These are phyloP conservation scores for Pachypeltis micranthus DNA, from an alignment of 1,140 invertebrate species.

Conservation along the genomic window DNA sequence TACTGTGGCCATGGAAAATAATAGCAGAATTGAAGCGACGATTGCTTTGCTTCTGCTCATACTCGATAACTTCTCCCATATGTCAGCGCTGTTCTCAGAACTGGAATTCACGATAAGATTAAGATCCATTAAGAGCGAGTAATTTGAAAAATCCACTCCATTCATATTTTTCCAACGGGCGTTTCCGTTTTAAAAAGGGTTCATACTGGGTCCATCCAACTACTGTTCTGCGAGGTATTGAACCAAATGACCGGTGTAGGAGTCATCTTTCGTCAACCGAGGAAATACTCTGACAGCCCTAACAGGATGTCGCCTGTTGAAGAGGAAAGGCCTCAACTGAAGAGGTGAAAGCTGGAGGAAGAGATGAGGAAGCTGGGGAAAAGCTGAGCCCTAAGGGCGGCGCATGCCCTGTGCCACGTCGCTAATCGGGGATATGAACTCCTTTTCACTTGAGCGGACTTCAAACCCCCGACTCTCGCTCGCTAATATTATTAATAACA, in stretches of 20 bases:
- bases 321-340: background rate
- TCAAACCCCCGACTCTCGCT: background rate
- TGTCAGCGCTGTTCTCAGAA: constrained; percentile 2
- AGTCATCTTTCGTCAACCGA: no score
- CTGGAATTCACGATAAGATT: background rate
- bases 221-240: no score
- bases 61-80: constrained; percentile 24
- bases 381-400: background rate
- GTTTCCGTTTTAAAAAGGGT: no score
- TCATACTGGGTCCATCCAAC: no score
- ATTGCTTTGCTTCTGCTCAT: constrained; percentile 36
- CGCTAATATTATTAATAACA: constrained; percentile 20
- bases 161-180: background rate
- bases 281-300: no score
- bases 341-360: background rate
- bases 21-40: constrained; percentile 41
- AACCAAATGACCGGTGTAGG: no score
- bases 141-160: background rate
- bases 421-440: constrained; percentile 8
- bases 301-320: no score
- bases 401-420: background rate
- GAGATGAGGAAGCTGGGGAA: background rate
- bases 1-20: constrained; percentile 49
- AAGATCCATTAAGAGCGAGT: background rate
- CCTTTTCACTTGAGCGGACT: background rate